phyloP scores from a whole-genome alignment of 2,113 vertebrate genomes.

The Anoplopoma fimbria region DNA sequence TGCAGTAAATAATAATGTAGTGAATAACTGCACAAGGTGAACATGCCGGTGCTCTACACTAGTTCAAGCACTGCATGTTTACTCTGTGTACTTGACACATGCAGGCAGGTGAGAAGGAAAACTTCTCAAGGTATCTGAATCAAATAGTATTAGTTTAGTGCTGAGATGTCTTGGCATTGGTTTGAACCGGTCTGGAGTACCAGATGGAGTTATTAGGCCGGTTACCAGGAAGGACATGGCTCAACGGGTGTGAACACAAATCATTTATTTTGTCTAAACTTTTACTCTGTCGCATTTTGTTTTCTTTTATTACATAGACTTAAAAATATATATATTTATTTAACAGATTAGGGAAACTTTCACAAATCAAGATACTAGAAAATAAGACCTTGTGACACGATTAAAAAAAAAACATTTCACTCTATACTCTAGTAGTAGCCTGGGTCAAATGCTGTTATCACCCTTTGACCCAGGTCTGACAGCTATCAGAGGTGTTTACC shows the following conservation, averaged over 20 bases:
- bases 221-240: neutral
- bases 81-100: slow-evolving; percentile 1
- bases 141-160: slow-evolving; percentile 13
- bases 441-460: too few species aligned
- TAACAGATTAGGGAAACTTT: neutral
- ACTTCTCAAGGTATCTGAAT: slow-evolving; percentile 20
- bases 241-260: neutral
- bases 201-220: slow-evolving; percentile 32
- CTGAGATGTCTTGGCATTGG: neutral
- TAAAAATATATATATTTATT: neutral
- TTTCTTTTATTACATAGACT: neutral
- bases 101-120: slow-evolving; percentile 8
- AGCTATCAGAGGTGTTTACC: too few species aligned
- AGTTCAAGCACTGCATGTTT: neutral
- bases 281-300: neutral
- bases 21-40: too few species aligned
- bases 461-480: too few species aligned
- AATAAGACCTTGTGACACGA: neutral
- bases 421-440: neutral
- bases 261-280: neutral
- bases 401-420: neutral
- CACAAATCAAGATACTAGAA: neutral
- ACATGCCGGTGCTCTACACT: too few species aligned
- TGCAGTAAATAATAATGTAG: neutral
- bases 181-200: neutral